A percentile compares a stretch with the other conserved stretches of the same genome.
These are phyloP conservation scores for Seriola aureovittata DNA, from an alignment of 2,113 vertebrate species.

Conservation along the genomic window DNA sequence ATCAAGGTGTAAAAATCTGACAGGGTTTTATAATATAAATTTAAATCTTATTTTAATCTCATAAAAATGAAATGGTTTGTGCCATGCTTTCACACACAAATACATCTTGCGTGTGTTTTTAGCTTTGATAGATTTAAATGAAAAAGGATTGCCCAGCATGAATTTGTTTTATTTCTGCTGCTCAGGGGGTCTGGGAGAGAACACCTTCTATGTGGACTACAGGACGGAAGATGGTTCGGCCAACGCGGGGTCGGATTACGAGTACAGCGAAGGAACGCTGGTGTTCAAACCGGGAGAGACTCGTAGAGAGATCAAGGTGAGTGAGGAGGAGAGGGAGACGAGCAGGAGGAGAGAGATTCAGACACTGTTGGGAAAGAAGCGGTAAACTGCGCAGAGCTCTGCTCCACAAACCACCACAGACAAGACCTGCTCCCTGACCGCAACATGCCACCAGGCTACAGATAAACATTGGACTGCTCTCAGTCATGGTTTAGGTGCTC, in stretches of 20 bases:
- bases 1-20: not conserved
- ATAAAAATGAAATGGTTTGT: not conserved
- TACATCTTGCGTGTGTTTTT: not conserved
- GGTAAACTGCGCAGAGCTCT: no score
- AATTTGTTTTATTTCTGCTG: not conserved
- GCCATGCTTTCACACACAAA: not conserved
- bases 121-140: not conserved
- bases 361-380: not conserved
- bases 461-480: no score
- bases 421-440: not conserved
- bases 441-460: no score
- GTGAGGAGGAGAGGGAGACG: slow-evolving; percentile 22
- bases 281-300: slow-evolving; percentile 88
- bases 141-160: no score
- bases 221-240: slow-evolving; percentile 96
- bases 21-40: not conserved
- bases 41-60: no score
- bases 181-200: slow-evolving; percentile 86
- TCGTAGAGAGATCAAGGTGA: slow-evolving; percentile 85
- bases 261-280: slow-evolving; percentile 87
- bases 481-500: no score
- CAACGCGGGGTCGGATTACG: slow-evolving; percentile 94
- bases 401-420: no score
- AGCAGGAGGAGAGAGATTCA: not conserved
- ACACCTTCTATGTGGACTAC: slow-evolving; percentile 97